These are phyloP conservation scores for Botia almorhae DNA, from an alignment of 2,797 vertebrate species.

Conservation along the genomic window DNA sequence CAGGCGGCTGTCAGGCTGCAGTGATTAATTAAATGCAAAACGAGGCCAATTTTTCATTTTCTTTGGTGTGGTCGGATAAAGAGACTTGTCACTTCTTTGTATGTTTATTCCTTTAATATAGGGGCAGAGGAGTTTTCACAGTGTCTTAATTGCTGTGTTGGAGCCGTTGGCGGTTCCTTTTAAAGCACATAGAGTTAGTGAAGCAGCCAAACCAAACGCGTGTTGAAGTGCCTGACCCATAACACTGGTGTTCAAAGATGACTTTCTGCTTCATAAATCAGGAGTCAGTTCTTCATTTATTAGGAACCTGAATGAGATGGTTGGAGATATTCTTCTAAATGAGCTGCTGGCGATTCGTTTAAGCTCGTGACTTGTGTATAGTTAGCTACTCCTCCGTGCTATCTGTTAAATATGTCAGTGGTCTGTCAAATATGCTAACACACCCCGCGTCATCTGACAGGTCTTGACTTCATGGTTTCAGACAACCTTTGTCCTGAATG, in stretches of 20 bases:
- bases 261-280: constrained; percentile 37
- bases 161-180: constrained; percentile 16
- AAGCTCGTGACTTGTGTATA: constrained; percentile 3
- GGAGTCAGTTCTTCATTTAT: constrained; percentile 18
- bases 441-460: neutral
- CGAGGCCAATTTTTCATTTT: constrained; percentile 78
- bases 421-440: neutral
- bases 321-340: constrained; percentile 37
- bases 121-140: constrained; percentile 9
- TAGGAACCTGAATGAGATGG: constrained; percentile 24
- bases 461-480: neutral
- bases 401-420: too few species aligned
- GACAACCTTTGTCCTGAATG: too few species aligned
- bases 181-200: constrained; percentile 5
- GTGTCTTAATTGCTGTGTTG: constrained; percentile 31
- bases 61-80: constrained; percentile 31
- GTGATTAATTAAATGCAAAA: constrained; percentile 80
- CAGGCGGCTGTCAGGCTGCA: constrained; percentile 76
- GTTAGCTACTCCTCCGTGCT: constrained; percentile 9
- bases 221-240: constrained; percentile 34
- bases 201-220: constrained; percentile 32
- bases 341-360: neutral
- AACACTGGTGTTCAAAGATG: constrained; percentile 1
- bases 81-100: constrained; percentile 25
- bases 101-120: constrained; percentile 10